These are phyloP conservation scores for Falco punctatus DNA, from an alignment of 2,113 vertebrate genomes.

Conservation along the genomic window DNA sequence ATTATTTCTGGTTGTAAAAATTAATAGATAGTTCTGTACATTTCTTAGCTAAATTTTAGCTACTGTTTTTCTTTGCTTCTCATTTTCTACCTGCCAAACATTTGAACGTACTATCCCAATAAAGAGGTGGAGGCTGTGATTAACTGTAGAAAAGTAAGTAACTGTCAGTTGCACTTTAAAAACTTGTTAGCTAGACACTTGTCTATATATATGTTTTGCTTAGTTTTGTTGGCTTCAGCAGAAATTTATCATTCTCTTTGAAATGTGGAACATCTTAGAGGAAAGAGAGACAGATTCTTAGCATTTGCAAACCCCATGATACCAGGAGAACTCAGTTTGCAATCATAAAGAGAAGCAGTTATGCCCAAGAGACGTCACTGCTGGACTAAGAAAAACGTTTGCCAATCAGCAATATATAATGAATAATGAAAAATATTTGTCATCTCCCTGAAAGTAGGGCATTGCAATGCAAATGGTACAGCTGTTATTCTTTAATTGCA, in stretches of 20 bases:
- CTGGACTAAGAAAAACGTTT: conserved; percentile 56
- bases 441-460: conserved; percentile 38
- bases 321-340: conserved; percentile 71
- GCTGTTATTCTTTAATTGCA: conserved; percentile 75
- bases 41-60: not conserved
- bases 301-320: conserved; percentile 61
- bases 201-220: not conserved
- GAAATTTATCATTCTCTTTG: conserved; percentile 69
- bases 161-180: not conserved
- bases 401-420: conserved; percentile 65
- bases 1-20: not conserved
- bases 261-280: conserved; percentile 72
- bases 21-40: not conserved
- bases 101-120: not conserved
- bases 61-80: not conserved
- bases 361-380: conserved; percentile 58
- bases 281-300: not conserved
- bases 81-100: not conserved
- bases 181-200: conserved; percentile 32
- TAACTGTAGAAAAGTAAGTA: conserved; percentile 3
- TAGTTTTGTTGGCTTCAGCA: conserved; percentile 62
- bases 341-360: conserved; percentile 74
- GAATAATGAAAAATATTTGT: conserved; percentile 77
- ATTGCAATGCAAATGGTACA: conserved; percentile 59
- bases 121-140: not conserved